phyloP scores from a whole-genome alignment of 1,140 invertebrate species.

The Ceratina japonica region DNA sequence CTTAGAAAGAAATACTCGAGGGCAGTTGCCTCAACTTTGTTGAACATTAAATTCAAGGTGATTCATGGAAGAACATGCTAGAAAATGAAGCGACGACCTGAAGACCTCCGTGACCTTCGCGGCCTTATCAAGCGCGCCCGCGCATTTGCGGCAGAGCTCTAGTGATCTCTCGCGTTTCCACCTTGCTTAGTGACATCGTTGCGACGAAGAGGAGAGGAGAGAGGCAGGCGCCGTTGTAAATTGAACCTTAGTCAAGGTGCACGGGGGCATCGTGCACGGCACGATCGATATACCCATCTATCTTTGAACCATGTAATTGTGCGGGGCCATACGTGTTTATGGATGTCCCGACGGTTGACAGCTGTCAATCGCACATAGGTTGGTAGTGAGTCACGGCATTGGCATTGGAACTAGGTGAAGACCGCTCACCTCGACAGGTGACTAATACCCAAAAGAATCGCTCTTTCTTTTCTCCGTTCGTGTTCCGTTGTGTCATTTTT shows the following conservation, averaged over 20 bases:
- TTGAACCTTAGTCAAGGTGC: conserved; percentile 4
- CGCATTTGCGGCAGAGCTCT: not conserved
- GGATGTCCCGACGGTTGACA: conserved; percentile 58
- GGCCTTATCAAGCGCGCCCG: no score
- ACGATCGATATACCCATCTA: conserved; percentile 60
- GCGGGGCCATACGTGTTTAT: conserved; percentile 56
- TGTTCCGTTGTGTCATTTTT: conserved; percentile 15
- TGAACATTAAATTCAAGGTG: no score
- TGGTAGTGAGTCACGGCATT: conserved; percentile 59
- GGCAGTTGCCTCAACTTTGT: no score
- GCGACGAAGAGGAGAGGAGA: not conserved
- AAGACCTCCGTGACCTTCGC: no score
- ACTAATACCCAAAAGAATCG: conserved; percentile 34
- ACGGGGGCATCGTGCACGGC: not conserved
- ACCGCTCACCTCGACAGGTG: conserved; percentile 25
- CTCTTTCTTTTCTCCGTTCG: conserved; percentile 16
- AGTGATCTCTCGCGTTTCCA: not conserved
- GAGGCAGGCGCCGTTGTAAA: not conserved
- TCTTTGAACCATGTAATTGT: conserved; percentile 53
- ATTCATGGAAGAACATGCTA: no score
- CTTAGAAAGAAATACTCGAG: no score
- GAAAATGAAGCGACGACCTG: no score
- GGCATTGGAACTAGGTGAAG: conserved; percentile 41
- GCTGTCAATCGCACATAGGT: conserved; percentile 60
- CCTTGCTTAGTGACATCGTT: conserved; percentile 8